Percentiles rank a stretch among this genome's conserved stretches.
Conservation (phyloP, 2,888 invertebrate species). For the Ctenicera cuprea region DNA sequence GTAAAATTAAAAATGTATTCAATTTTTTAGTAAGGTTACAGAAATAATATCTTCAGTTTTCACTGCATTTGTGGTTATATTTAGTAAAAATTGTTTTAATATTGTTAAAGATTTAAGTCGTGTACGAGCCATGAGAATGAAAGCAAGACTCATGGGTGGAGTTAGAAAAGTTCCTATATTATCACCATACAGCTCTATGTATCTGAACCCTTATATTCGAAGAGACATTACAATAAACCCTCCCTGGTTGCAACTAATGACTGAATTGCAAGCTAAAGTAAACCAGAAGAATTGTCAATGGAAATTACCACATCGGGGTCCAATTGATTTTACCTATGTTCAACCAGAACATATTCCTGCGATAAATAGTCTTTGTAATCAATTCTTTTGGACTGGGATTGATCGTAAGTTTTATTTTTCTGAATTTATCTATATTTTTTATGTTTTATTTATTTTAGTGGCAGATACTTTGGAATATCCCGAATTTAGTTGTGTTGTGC, state of each 20-base stretch:
- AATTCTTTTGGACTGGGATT: slow-evolving; percentile 95
- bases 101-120: slow-evolving; percentile 25
- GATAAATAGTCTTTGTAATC: slow-evolving; percentile 87
- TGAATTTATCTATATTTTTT: too few relatives aligned
- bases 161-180: slow-evolving; percentile 73
- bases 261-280: slow-evolving; percentile 77
- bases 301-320: slow-evolving; percentile 72
- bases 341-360: slow-evolving; percentile 92
- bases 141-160: slow-evolving; percentile 66
- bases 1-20: too few relatives aligned
- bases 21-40: too few relatives aligned
- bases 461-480: slow-evolving; percentile 93
- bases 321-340: slow-evolving; percentile 91
- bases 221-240: slow-evolving; percentile 81
- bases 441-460: slow-evolving; percentile 75
- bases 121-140: slow-evolving; percentile 10
- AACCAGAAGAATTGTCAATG: slow-evolving; percentile 68
- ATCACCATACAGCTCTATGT: slow-evolving; percentile 82
- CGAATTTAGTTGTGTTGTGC: slow-evolving; percentile 92
- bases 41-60: too few relatives aligned
- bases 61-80: too few relatives aligned
- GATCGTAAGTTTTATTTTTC: slow-evolving; percentile 82
- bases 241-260: slow-evolving; percentile 82
- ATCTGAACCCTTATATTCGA: slow-evolving; percentile 89
- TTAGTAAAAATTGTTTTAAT: too few relatives aligned